Percentiles rank a stretch among this genome's conserved stretches.
Conservation (phyloP, 2,888 invertebrate genomes). For the Amphipoea oculea region DNA sequence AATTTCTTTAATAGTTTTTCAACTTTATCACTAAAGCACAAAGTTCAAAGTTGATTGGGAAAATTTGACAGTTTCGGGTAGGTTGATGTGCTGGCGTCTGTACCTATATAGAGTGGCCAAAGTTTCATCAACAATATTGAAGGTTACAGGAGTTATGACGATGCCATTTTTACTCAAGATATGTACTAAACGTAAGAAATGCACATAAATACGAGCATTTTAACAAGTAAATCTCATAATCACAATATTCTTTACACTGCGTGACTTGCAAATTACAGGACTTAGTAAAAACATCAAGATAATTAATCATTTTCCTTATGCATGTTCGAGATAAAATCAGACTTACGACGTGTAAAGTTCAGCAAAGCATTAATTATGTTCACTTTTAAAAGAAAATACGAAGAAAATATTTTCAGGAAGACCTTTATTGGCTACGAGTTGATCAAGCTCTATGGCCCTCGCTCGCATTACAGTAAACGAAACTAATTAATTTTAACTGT, state of each 20-base stretch:
- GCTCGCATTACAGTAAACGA: conserved; percentile 35
- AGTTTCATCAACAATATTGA: not conserved
- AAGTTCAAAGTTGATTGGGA: too few relatives aligned
- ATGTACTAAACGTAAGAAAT: not conserved
- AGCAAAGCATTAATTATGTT: conserved; percentile 33
- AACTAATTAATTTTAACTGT: conserved; percentile 48
- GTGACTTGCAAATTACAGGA: conserved; percentile 33
- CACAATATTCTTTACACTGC: conserved; percentile 16
- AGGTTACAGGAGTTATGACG: not conserved
- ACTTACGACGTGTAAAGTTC: conserved; percentile 28
- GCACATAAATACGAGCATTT: not conserved
- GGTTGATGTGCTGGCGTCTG: too few relatives aligned
- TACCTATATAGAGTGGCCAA: not conserved
- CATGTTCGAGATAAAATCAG: conserved; percentile 44
- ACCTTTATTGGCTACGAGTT: conserved; percentile 10
- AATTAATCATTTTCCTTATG: conserved; percentile 45
- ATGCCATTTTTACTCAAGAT: conserved; percentile 1
- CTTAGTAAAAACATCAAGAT: conserved; percentile 40
- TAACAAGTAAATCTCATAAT: conserved; percentile 14
- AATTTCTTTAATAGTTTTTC: too few relatives aligned
- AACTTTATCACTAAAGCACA: too few relatives aligned
- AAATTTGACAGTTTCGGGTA: too few relatives aligned
- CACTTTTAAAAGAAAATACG: conserved; percentile 18
- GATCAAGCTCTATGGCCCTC: conserved; percentile 17
- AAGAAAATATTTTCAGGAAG: conserved; percentile 8